phyloP scores from a whole-genome alignment of 1,140 invertebrate species.

The Tachypleus tridentatus region DNA sequence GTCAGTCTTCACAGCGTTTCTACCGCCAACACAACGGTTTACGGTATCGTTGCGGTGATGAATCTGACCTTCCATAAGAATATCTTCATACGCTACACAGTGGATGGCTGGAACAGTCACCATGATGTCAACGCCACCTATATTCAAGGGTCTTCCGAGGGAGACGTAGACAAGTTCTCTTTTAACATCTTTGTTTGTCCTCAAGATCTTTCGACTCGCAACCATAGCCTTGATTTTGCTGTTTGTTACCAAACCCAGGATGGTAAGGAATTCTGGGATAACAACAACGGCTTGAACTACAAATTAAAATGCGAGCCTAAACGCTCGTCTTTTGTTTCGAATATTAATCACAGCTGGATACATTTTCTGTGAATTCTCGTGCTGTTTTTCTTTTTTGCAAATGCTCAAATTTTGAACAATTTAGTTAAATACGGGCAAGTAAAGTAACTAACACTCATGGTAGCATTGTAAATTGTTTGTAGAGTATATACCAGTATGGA shows the following conservation, averaged over 20 bases:
- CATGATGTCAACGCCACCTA: slow-evolving; percentile 65
- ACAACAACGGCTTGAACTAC: slow-evolving; percentile 71
- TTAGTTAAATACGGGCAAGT: no score
- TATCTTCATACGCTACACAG: slow-evolving; percentile 71
- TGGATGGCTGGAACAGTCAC: slow-evolving; percentile 72
- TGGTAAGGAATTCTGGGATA: slow-evolving; percentile 77
- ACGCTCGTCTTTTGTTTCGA: no score
- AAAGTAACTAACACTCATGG: no score
- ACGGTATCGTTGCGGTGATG: slow-evolving; percentile 18
- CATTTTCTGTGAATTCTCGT: no score
- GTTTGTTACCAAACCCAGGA: slow-evolving; percentile 60
- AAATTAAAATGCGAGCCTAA: slow-evolving; percentile 3
- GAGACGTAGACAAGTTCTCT: slow-evolving; percentile 48
- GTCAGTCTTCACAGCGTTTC: slow-evolving; percentile 20
- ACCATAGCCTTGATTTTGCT: slow-evolving; percentile 62
- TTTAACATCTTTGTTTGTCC: slow-evolving; percentile 39
- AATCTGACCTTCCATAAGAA: slow-evolving; percentile 85
- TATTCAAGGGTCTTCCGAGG: slow-evolving; percentile 66
- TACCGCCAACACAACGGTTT: slow-evolving; percentile 22
- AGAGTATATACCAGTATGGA: no score
- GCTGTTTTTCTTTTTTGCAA: no score
- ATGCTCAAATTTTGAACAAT: no score
- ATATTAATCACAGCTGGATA: no score
- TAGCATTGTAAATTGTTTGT: no score
- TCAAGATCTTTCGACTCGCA: slow-evolving; percentile 33